Base-by-base conservation (phyloP, 2,888 invertebrate species). In the Panzeria rudis region DNA sequence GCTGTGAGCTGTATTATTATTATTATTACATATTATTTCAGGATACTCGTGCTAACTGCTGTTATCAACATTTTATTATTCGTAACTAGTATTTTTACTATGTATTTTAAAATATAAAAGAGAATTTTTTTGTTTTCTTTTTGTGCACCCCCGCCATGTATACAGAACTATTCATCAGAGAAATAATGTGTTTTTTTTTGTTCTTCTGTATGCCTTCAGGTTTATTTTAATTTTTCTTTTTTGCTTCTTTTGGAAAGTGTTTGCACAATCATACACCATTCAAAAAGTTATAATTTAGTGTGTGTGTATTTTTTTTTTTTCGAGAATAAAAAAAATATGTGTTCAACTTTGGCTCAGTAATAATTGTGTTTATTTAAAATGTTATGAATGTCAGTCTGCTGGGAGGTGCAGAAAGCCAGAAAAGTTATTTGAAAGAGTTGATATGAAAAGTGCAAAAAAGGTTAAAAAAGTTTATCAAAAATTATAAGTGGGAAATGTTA, bases 281-380 rank as follows among this genome's bases (percentile, higher is more conserved):
- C 82, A 35, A 41, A 77, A 50, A 61, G 69, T 66, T 69, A 71
- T 78, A 78, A 71, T 62, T 71, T 69, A 2, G 25, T 2, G 20
- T 61, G 7, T 15, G 2, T 17, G 8, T 59, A n/a, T 32, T 6
- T 29, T 38, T 38, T 38, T 38, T 38, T 13, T 8, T 35, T 35
- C 23, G 0, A 9, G n/a, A 47, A 11, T 6, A 47, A 17, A 47
- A n/a, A 47, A 50, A 20, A 20, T 4, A 17, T 56, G 50, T 29
- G 47, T 68, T 72, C 64, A 81, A 81, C 77, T 85, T 81, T 47
- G 47, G 47, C 73, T 78, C 68, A 78, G 82, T 71, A 75, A 71
- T 82, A 85, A 82, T 78, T 82, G 75, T 82, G 78, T 85, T 85
- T 82, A 78, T 82, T 82, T 82, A 47, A 59, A 80, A 82, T 78